Conservation (phyloP, 2,888 invertebrate genomes). For the Pyrocoelia pectoralis region DNA sequence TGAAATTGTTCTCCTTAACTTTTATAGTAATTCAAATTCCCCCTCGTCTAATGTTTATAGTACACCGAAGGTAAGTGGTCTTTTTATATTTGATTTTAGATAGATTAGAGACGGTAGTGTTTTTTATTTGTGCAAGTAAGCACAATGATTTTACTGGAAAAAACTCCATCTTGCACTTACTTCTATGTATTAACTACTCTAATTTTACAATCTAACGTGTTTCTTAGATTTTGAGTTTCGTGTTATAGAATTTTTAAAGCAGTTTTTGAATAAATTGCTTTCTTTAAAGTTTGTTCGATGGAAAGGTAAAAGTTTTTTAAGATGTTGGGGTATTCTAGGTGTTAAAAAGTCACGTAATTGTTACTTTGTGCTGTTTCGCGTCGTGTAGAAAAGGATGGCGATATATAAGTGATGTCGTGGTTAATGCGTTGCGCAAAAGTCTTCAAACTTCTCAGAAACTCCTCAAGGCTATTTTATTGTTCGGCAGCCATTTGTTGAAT, state of each 20-base stretch:
- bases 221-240: no score
- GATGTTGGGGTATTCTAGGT: neutral
- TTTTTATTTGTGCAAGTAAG: neutral
- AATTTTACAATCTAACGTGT: neutral
- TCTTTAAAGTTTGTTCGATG: neutral
- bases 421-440: conserved; percentile 50
- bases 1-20: neutral
- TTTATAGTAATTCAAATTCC: neutral
- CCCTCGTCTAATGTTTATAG: neutral
- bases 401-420: conserved; percentile 17
- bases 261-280: no score
- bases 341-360: neutral
- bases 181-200: neutral
- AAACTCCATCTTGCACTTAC: neutral
- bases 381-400: conserved; percentile 40
- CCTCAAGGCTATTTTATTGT: conserved; percentile 58
- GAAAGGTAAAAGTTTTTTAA: conserved; percentile 9
- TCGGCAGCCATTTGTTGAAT: conserved; percentile 59
- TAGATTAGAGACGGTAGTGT: neutral
- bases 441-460: conserved; percentile 58
- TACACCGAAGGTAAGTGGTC: neutral
- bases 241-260: no score
- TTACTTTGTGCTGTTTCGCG: neutral
- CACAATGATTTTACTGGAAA: neutral
- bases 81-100: neutral